Evolutionary conservation across 2,888 invertebrate species (phyloP), one percentile per base, ranked within the genome.

Genomic region (Nymphalis urticae): DNA sequence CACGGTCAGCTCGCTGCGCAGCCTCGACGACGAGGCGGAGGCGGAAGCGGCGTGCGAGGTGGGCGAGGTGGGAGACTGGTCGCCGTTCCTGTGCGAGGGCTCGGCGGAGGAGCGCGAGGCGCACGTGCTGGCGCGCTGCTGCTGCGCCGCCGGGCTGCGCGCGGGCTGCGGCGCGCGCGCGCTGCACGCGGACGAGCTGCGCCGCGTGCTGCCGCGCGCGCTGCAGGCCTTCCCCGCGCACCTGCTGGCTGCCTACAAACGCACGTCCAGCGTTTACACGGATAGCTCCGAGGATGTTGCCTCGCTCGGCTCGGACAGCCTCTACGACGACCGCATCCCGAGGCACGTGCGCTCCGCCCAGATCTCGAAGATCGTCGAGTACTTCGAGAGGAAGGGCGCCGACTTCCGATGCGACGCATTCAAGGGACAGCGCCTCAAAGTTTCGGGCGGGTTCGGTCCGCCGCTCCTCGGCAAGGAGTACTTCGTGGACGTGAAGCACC

Each of bases 221-320:
- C 59, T 68, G 10, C 61, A 56, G 73, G 74, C 73, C 59, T 78
- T 50, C 65, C 77, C 85, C 69, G 91, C 90, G 1, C 94, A 94
- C 73, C 79, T 95, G 63, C 89, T 77, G 17, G 74, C 68, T 54
- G 75, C 94, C 68, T 94, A 94, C 79, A 95, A 95, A 84, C 94
- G 96, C 72, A 95, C 96, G 51, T 96, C 96, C 66, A 97, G 97
- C 75, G 96, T 97, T 68, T 97, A 96, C 90, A 97, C 97, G 1
- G 97, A 97, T 85, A 97, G 97, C 81, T 96, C 96, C 56, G 97
- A 97, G 84, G 97, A 97, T 86, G 95, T 97, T 64, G 96, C 96
- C 50, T 96, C 96, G 80, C 92, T 97, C 66, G 96, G 96, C 69
- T 96, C 96, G 0, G 97, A 97, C 85, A 94, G 94, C 17, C 85